Conservation (phyloP, 2,888 invertebrate species). For the Noctuana brunneofusca region DNA sequence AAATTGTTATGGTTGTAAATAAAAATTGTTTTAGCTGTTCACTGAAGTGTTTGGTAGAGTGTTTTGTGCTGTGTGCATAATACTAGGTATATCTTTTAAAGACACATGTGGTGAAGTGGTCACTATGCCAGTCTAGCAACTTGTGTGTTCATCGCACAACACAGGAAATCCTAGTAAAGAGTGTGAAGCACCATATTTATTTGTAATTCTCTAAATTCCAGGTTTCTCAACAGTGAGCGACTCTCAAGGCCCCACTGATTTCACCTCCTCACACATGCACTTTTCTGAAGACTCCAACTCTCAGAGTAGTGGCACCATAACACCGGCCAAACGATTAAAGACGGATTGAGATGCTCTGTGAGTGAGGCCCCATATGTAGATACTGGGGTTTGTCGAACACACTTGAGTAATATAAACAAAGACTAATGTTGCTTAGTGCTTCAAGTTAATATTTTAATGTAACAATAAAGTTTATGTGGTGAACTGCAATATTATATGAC, state of each 20-base stretch:
- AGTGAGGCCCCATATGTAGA: neutral
- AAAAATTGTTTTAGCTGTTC: no score
- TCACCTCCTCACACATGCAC: constrained; percentile 92
- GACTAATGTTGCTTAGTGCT: constrained; percentile 27
- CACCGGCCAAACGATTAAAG: constrained; percentile 89
- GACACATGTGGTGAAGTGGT: no score
- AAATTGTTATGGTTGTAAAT: no score
- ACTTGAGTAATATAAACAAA: neutral
- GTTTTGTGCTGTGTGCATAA: no score
- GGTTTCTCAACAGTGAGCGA: constrained; percentile 96
- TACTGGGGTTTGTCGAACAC: constrained; percentile 5
- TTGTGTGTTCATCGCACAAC: no score
- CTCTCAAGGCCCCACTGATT: constrained; percentile 93
- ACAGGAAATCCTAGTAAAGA: no score
- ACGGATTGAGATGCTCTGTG: constrained; percentile 82
- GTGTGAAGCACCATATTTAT: no score
- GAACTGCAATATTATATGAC: constrained; percentile 20
- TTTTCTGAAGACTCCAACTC: constrained; percentile 96
- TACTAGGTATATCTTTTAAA: no score
- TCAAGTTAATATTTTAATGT: constrained; percentile 24
- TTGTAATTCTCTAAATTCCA: no score
- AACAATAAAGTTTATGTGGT: constrained; percentile 14
- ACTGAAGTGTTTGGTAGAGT: no score
- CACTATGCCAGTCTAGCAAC: no score
- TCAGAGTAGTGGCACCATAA: constrained; percentile 90